Evolutionary conservation across 2,797 vertebrate species (phyloP), one percentile per base, ranked within the genome.

Genomic region (Pelochelys cantorii): DNA sequence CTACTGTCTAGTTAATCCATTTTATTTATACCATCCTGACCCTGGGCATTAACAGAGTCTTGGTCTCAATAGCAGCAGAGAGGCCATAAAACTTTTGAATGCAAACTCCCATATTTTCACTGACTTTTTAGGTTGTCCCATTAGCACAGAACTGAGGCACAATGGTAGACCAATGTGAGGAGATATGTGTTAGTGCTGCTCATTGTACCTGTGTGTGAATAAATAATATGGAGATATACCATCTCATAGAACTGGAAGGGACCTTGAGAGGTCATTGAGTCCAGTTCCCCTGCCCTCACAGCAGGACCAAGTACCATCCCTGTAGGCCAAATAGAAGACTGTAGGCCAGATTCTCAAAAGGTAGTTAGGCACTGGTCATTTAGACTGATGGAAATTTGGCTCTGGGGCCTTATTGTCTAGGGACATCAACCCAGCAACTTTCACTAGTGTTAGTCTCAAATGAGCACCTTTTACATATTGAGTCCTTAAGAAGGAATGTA

Each of bases 401-500:
- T 68, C 17, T 7, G 4, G 8, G 31, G 17, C 62, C 31, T 23
- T 86, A 80, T 14, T 37, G 65, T 15, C 27, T 57, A 42, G 55
- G 12, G 14, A 29, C 74, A 94, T 54, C 57, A 86, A 8, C 11
- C 12, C 52, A 22, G 17, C 11, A 81, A 60, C 56, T 81, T 91
- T 54, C 56, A 56, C 11, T 54, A 52, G 11, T 7, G 1, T 82
- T 89, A 5, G 87, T 52, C 42, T 37, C 52, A 85, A 60, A 88
- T 57, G 31, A 92, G 78, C 86, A 34, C 65, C 79, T 81, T 34
- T 1, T 68, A 57, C 77, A 62, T 60, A 22, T 78, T 79, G 53
- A 65, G 53, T 91, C 37, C 81, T 83, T 75, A 27, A 42, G 34
- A 75, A 75, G 11, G 91, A 18, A 82, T 56, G 90, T 59, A 91